Base-by-base conservation (phyloP, 2,888 invertebrate species). In the Encarsia formosa region DNA sequence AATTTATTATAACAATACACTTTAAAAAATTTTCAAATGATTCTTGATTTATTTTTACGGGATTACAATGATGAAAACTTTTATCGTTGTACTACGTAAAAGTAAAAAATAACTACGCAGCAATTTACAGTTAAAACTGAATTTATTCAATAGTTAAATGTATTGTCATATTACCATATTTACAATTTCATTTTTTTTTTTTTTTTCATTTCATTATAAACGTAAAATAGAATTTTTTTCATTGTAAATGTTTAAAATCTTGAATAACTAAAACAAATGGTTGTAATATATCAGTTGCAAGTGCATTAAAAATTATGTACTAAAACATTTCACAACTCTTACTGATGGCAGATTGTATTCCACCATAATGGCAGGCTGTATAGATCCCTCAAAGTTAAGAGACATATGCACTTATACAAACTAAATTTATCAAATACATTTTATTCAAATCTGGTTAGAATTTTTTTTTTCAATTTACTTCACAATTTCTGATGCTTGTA, bases 401-500 rank as follows among this genome's bases (percentile, higher is more conserved):
- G 19, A 34, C 37, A 32, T 31, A 24, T 8, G 19, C 22, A 34
- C 42, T 26, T 22, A 31, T 18, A 40, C 16, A 29, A 23, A 22
- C 26, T 43, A 34, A 15, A 48, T 43, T 52, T 43, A 29, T 47
- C 39, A 26, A 43, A 31, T 15, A 23, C 37, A 53, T 22, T 35
- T 43, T 49, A 40, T 38, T 48, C 15, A 23, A 43, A 23, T 13
- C 44, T 31, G 29, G 22, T 44, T n/a, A 11, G 26, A 26, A 13
- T 53, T 49, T 43, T 38, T 16, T 50, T 47, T 57, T 48, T 35
- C 49, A 52, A 57, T 51, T 51, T 41, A 39, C 45, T 31, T 23
- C 43, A 45, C 52, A 45, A 34, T 9, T 23, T 23, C 32, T 23
- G 15, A 8, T 9, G 23, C 34, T 22, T 26, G 40, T 35, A 35